Evolutionary conservation across 2,113 vertebrate genomes (phyloP), one percentile per base, ranked within the genome.

Genomic region (Trogon surrucura): DNA sequence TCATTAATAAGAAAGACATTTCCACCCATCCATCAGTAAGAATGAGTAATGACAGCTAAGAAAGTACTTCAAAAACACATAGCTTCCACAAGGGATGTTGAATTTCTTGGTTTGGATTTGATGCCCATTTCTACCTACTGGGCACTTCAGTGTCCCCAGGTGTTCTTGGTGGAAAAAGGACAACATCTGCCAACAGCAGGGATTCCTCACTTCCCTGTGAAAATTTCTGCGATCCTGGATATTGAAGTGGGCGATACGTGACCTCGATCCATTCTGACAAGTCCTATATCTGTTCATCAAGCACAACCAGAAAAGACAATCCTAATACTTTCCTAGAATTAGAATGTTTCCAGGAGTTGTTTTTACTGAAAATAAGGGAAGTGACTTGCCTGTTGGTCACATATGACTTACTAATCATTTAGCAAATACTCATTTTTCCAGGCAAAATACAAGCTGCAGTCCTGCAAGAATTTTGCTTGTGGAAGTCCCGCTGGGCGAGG

Each of bases 371-470:
- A 94, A 84, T 13, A 89, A 61, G 27, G 50, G 60, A 41, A 93
- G 47, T 23, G 36, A 95, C 44, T 57, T 80, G 80, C 45, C 61
- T 71, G 53, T 54, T 79, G 20, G 82, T 96, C 80, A 51, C 85
- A 75, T 72, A 72, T 72, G 90, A 93, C 61, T 92, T 91, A 57
- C 57, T 84, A 81, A 92, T 91, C 41, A 85, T 75, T 75, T 44
- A 79, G 16, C 38, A 84, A 88, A 88, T 53, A 75, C 17, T 86
- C 38, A 65, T 95, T 96, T 95, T 95, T 91, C 92, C 88, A 94
- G 93, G 61, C 61, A 82, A 82, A 89, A 91, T 26, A 69, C 66
- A 87, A 83, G 73, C 66, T 74, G 62, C 66, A 50, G 56, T 89
- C 80, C 89, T 83, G 65, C 80, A 93, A 81, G 88, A 80, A 84